These are phyloP conservation scores for Ennomos erosarius DNA, from an alignment of 2,888 invertebrate species.

Conservation along the genomic window DNA sequence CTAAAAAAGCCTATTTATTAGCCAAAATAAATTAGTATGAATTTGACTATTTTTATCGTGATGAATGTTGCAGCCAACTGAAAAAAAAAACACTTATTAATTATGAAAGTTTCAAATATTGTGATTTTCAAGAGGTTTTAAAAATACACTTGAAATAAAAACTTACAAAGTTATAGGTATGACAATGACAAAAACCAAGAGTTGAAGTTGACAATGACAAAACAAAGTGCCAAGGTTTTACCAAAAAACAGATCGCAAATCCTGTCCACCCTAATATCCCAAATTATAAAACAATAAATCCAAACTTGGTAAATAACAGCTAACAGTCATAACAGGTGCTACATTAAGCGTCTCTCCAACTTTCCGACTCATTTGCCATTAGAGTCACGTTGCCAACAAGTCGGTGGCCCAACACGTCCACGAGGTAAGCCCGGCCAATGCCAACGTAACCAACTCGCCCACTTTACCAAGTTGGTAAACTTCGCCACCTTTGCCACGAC, in stretches of 20 bases:
- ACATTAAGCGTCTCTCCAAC: slow-evolving; percentile 28
- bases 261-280: background rate
- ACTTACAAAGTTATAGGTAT: no score
- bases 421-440: slow-evolving; percentile 16
- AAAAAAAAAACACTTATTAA: no score
- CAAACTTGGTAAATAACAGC: slow-evolving; percentile 9
- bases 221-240: no score
- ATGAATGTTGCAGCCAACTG: no score
- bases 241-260: background rate
- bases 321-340: slow-evolving; percentile 40
- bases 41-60: no score
- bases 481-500: slow-evolving; percentile 26
- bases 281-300: slow-evolving; percentile 22
- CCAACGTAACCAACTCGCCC: slow-evolving; percentile 20
- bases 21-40: no score
- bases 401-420: slow-evolving; percentile 30
- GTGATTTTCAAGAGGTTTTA: no score
- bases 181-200: no score
- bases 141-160: no score
- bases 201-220: no score
- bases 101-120: no score
- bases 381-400: slow-evolving; percentile 38
- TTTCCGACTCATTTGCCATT: slow-evolving; percentile 29
- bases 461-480: slow-evolving; percentile 31
- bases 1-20: no score